phyloP scores from a whole-genome alignment of 1,140 invertebrate species.

The Macrostomum lignano region DNA sequence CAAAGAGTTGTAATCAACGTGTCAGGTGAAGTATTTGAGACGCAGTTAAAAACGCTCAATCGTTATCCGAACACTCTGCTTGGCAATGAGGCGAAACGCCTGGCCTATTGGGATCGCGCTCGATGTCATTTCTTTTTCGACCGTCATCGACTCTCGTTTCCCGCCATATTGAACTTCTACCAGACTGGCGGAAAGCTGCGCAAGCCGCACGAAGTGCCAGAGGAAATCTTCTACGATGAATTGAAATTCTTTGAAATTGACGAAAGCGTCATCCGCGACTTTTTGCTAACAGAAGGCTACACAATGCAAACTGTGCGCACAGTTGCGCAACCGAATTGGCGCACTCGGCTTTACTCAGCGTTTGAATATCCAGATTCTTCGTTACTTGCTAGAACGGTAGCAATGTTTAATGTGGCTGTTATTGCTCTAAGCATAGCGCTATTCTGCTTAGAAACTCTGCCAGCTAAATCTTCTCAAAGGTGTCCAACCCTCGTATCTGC shows the following conservation, averaged over 20 bases:
- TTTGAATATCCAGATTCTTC: constrained; percentile 94
- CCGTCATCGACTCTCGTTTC: constrained; percentile 24
- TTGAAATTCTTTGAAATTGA: constrained; percentile 25
- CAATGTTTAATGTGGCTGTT: constrained; percentile 56
- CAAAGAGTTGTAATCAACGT: no score
- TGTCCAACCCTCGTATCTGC: no score
- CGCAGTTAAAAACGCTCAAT: no score
- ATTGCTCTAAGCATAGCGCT: constrained; percentile 18
- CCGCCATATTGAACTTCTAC: constrained; percentile 25
- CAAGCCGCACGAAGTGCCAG: constrained; percentile 18
- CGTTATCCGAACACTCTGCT: constrained; percentile 80
- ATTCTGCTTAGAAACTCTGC: constrained; percentile 25
- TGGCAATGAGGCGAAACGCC: constrained; percentile 34
- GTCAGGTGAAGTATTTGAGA: no score
- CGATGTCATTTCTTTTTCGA: constrained; percentile 27
- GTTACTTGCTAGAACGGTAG: constrained; percentile 70
- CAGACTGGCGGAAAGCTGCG: constrained; percentile 20
- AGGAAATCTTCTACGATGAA: constrained; percentile 24
- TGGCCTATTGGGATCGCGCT: constrained; percentile 18
- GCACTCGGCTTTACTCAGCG: constrained; percentile 73
- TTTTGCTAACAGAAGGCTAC: constrained; percentile 22
- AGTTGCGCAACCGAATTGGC: constrained; percentile 44
- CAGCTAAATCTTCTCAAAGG: no score
- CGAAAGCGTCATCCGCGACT: constrained; percentile 16
- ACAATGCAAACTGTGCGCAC: constrained; percentile 12